Evolutionary conservation across 2,888 invertebrate genomes (phyloP), one percentile per base, ranked within the genome.

Genomic region (Drosophila paramelanica): DNA sequence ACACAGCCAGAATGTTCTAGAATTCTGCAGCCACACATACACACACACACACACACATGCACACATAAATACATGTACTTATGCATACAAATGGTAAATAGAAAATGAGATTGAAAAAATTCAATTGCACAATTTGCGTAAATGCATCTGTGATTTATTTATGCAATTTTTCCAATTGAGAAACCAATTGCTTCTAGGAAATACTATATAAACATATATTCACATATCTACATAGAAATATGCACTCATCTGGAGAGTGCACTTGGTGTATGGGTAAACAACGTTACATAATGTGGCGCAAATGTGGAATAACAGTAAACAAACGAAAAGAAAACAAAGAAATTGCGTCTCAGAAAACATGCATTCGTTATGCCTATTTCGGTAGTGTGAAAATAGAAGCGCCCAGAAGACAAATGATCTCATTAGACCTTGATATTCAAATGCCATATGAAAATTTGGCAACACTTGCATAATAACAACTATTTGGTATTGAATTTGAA

Each of bases 241-340:
- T 49, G 38, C 31, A 27, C 31, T 36, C 14, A 42, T 51, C 47
- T 42, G 51, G 17, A 20, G 25, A 14, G 42, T 52, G 39, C 47
- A 43, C 27, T 64, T 45, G 38, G 42, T 38, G 46, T 56, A 43
- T 53, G 52, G 41, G 69, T 65, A 74, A 83, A 81, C 56, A 74
- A 77, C 58, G 62, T 77, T 73, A 70, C 67, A 73, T 80, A 59
- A 77, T 73, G 50, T 31, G 27, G 0, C 8, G 27, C 1, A 77
- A 20, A 20, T 20, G 23, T 57, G 55, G 47, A 60, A 58, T 61
- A 58, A 49, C 56, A 46, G 38, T 55, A 62, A 67, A 51, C 25
- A 42, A 59, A 42, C 36, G 5, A 38, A 59, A 31, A 13, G 23
- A 33, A 31, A 41, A 20, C 43, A n/a, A 45, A 39, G n/a, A 50